These are phyloP conservation scores for Lasioglossum vierecki DNA, from an alignment of 2,888 invertebrate genomes.

Conservation along the genomic window DNA sequence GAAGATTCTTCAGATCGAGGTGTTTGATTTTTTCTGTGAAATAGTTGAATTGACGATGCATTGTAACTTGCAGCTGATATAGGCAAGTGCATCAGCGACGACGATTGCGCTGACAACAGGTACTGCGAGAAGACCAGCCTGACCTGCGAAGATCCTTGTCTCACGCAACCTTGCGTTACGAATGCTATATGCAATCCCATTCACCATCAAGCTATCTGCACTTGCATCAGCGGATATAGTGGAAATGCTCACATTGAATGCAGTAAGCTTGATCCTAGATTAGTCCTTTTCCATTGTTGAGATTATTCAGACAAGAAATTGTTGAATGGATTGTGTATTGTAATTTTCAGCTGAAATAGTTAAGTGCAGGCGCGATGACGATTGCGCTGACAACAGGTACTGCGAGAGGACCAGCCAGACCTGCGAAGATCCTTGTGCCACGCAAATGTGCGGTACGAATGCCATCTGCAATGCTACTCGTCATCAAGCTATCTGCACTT, in stretches of 20 bases:
- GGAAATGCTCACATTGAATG: constrained; percentile 92
- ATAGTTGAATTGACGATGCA: neutral
- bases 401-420: constrained; percentile 89
- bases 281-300: neutral
- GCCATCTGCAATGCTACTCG: constrained; percentile 91
- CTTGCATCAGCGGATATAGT: constrained; percentile 90
- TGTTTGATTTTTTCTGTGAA: neutral
- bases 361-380: constrained; percentile 89
- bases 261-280: constrained; percentile 85
- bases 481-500: constrained; percentile 91
- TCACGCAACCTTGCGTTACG: constrained; percentile 89
- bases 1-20: constrained; percentile 44
- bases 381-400: constrained; percentile 91
- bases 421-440: constrained; percentile 92
- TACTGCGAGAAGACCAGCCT: constrained; percentile 89
- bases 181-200: constrained; percentile 92
- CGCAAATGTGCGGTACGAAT: constrained; percentile 90
- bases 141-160: constrained; percentile 93
- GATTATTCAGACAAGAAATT: neutral
- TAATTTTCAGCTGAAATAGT: constrained; percentile 74
- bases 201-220: constrained; percentile 91
- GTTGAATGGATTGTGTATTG: neutral
- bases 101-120: constrained; percentile 91
- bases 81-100: constrained; percentile 88
- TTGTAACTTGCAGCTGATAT: constrained; percentile 68